Percentiles rank a stretch among this genome's conserved stretches.
phyloP scores from a whole-genome alignment of 1,140 invertebrate species.

The Eubasilissa regina region DNA sequence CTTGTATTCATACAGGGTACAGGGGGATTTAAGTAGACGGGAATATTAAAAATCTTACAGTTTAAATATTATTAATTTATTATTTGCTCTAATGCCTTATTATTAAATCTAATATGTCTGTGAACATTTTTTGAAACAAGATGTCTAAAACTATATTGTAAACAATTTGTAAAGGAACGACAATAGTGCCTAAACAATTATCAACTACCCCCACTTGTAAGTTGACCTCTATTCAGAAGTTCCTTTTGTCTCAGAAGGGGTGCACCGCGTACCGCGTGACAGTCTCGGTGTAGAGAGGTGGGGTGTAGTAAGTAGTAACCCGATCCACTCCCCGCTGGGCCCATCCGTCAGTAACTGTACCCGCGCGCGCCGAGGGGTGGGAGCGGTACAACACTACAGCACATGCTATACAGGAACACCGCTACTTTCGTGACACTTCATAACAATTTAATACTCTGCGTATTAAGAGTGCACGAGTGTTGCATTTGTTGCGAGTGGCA shows the following conservation, averaged over 20 bases:
- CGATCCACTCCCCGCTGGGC: constrained; percentile 19
- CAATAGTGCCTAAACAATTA: constrained; percentile 1
- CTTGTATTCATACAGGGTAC: no score
- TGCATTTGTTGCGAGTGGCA: no score
- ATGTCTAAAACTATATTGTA: no score
- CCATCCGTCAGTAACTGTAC: constrained; percentile 39
- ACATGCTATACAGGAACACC: constrained; percentile 15
- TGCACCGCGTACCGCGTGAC: background rate
- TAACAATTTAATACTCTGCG: no score
- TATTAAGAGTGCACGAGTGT: no score
- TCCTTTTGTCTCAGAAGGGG: constrained; percentile 17
- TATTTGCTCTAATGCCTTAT: no score
- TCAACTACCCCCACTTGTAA: constrained; percentile 1
- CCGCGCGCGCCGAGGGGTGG: background rate
- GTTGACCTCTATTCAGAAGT: constrained; percentile 16
- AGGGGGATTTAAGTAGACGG: no score
- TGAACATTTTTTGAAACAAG: no score
- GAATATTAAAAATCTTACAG: no score
- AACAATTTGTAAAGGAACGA: background rate
- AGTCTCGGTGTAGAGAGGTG: background rate
- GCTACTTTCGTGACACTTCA: background rate
- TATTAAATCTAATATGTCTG: no score
- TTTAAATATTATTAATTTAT: no score
- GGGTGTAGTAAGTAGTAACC: constrained; percentile 8
- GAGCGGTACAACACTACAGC: background rate